Conservation (phyloP, 2,797 vertebrate species). For the Paguma larvata region DNA sequence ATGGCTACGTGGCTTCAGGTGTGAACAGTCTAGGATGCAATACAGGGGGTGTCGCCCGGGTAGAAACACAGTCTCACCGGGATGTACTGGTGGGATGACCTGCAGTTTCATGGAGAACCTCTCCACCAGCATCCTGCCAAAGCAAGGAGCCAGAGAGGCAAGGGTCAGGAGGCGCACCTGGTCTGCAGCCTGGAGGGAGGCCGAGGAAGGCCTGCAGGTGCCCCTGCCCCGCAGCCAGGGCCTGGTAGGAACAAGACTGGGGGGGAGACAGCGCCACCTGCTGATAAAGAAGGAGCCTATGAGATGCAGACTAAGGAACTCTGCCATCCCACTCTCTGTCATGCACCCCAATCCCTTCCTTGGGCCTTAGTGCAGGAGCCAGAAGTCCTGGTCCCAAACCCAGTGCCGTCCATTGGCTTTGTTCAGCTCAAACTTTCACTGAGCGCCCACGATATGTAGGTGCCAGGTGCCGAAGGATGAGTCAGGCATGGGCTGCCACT, state of each 20-base stretch:
- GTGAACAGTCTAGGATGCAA: not conserved
- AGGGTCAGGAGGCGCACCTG: rapidly evolving
- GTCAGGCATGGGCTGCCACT: not conserved
- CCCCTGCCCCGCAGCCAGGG: rapidly evolving
- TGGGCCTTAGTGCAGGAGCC: not conserved
- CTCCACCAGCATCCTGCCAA: constrained; percentile 77
- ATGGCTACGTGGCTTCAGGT: constrained; percentile 67
- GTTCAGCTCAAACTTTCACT: not conserved
- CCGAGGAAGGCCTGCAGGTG: rapidly evolving
- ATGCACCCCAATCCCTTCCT: not conserved
- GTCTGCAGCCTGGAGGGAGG: not conserved
- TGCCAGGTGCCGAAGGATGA: not conserved
- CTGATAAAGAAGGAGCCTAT: not conserved
- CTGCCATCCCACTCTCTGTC: not conserved
- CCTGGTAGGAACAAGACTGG: not conserved
- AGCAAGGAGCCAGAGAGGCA: not conserved
- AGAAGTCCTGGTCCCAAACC: not conserved
- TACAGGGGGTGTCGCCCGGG: not conserved
- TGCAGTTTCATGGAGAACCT: not conserved
- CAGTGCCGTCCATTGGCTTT: not conserved
- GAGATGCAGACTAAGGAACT: not conserved
- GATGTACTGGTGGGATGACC: constrained; percentile 71
- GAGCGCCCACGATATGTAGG: not conserved
- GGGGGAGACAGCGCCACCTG: constrained; percentile 32
- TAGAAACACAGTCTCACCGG: constrained; percentile 76